Conservation (phyloP, 1,140 invertebrate genomes). For the Lordiphosa collinella region DNA sequence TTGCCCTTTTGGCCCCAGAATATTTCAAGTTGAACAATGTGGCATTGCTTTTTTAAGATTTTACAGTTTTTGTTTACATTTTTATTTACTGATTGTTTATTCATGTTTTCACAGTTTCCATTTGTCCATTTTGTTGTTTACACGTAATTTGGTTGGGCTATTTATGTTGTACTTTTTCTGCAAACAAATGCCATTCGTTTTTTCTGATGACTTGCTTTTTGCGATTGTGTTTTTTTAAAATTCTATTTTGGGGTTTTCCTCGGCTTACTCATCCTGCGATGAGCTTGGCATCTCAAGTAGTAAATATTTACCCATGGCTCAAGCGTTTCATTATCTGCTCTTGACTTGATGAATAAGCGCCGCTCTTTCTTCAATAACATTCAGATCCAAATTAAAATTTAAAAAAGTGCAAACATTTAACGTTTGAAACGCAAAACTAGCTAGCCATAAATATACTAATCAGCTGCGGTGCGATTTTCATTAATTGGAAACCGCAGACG, state of each 20-base stretch:
- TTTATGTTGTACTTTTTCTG: not conserved
- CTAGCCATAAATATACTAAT: not conserved
- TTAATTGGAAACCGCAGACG: conserved; percentile 21
- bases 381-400: not conserved
- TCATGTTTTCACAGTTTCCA: conserved; percentile 32
- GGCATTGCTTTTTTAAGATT: conserved; percentile 2
- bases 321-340: conserved; percentile 1
- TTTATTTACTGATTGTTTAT: conserved; percentile 31
- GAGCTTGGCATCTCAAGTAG: conserved; percentile 8
- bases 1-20: conserved; percentile 34
- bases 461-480: not conserved
- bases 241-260: conserved; percentile 9
- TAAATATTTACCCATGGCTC: conserved; percentile 6
- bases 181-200: not conserved
- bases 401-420: not conserved
- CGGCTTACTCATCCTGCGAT: conserved; percentile 1
- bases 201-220: not conserved
- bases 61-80: conserved; percentile 29
- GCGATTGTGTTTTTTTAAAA: not conserved
- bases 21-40: conserved; percentile 46
- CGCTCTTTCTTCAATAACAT: not conserved
- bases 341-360: not conserved
- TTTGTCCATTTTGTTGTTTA: conserved; percentile 28
- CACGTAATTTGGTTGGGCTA: conserved; percentile 1
- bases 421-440: not conserved